Evolutionary conservation across 2,888 invertebrate genomes (phyloP), one percentile per base, ranked within the genome.

Genomic region (Magallana nippona): DNA sequence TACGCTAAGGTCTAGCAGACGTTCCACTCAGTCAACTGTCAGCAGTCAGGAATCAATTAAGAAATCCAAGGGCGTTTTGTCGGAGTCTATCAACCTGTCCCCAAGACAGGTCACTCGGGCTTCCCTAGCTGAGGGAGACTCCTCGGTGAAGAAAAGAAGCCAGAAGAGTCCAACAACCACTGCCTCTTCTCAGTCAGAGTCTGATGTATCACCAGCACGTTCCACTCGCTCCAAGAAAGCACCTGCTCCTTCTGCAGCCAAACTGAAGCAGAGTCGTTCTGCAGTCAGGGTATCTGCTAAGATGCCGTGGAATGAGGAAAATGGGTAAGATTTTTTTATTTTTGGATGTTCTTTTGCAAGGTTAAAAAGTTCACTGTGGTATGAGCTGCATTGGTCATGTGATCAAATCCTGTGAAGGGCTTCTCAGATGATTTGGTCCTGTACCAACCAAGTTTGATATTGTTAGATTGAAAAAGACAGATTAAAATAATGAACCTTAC

Each of bases 231-330:
- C 82, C 10, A 78, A 58, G 56, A 82, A 77, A 57, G 22, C 82
- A 78, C n/a, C 78, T 58, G 82, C 15, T 57, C 58, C 78, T 32
- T 32, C 78, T 1, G 55, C 27, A 8, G 19, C 55, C 55, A 78
- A 56, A n/a, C 78, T 55, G 78, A 78, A 78, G 56, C 55, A 78
- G 19, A 71, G 27, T 57, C 71, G 19, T 10, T 71, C 63, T 13
- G 15, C 79, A 2, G 56, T 63, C 17, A 83, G 63, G 79, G 60
- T 79, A 19, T 60, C 83, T 55, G 83, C 78, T 22, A 83, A 22
- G 55, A 83, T 62, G 55, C n/a, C 78, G 3, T 81, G 81, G 81
- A 32, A 44, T 27, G 81, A 81, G 57, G 62, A 81, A 10, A 44
- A 32, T 10, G 60, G 81, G 81, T 81, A 22, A 62, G 32, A 15